phyloP scores from a whole-genome alignment of 2,113 vertebrate genomes.

The Herpetotheres cachinnans region DNA sequence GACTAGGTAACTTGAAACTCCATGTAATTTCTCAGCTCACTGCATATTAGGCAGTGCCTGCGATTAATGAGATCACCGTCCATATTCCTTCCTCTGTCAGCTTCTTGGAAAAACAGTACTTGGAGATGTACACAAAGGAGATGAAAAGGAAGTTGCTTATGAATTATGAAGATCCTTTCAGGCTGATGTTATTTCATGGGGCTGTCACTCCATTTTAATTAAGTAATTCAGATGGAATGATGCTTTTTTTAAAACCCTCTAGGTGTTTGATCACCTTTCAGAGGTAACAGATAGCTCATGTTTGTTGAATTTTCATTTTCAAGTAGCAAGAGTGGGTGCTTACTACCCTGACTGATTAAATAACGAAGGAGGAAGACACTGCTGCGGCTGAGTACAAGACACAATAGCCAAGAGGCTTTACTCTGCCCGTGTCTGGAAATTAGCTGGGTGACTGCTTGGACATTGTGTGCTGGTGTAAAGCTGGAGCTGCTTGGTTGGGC shows the following conservation, averaged over 20 bases:
- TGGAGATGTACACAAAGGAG: constrained; percentile 39
- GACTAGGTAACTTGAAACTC: neutral
- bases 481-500: neutral
- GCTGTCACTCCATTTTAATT: constrained; percentile 36
- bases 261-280: constrained; percentile 58
- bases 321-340: neutral
- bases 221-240: neutral
- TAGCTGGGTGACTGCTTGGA: neutral
- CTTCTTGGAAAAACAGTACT: neutral
- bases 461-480: neutral
- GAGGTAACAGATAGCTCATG: neutral
- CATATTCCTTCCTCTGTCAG: neutral
- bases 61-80: neutral
- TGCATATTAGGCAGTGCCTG: neutral
- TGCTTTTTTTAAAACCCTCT: neutral
- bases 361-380: neutral
- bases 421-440: neutral
- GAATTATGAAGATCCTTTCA: constrained; percentile 62
- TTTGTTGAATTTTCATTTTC: neutral
- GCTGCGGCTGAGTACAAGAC: neutral
- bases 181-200: neutral
- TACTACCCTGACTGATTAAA: neutral
- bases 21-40: neutral
- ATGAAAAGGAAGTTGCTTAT: constrained; percentile 58
- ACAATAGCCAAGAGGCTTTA: neutral